Conservation (phyloP, 2,888 invertebrate species). For the Ligdia adustata region DNA sequence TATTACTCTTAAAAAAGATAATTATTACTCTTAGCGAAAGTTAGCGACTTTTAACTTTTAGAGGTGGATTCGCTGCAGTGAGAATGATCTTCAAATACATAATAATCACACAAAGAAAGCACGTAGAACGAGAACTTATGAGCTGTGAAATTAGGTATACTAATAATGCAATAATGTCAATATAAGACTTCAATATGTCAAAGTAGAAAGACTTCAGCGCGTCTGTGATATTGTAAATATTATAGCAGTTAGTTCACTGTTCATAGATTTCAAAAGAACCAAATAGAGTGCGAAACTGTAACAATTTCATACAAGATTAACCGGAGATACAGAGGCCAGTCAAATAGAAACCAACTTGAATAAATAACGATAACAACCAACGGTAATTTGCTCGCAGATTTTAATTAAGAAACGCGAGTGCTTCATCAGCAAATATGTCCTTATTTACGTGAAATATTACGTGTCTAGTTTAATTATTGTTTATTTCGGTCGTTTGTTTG, state of each 20-base stretch:
- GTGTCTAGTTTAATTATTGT: slow-evolving; percentile 44
- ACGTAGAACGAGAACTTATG: no score
- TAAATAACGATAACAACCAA: slow-evolving; percentile 37
- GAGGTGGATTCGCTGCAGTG: no score
- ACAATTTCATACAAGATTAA: slow-evolving; percentile 35
- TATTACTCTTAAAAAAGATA: no score
- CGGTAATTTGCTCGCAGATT: slow-evolving; percentile 48
- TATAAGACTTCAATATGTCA: no score
- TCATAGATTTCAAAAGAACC: not conserved
- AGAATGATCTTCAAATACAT: no score
- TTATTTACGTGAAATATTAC: slow-evolving; percentile 48
- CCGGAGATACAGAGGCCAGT: slow-evolving; percentile 32
- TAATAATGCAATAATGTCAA: no score
- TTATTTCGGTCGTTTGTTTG: slow-evolving; percentile 42
- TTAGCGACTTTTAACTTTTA: no score
- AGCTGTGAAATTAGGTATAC: no score
- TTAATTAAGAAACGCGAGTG: slow-evolving; percentile 54
- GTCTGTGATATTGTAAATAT: no score
- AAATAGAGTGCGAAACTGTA: slow-evolving; percentile 39
- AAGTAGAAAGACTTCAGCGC: no score
- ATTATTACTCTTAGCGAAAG: no score
- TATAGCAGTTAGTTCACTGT: slow-evolving; percentile 2
- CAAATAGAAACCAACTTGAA: slow-evolving; percentile 28
- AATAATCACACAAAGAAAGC: no score
- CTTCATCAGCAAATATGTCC: slow-evolving; percentile 41